Evolutionary conservation across 1,140 invertebrate species (phyloP).

Genomic region (Diorhabda carinulata): DNA sequence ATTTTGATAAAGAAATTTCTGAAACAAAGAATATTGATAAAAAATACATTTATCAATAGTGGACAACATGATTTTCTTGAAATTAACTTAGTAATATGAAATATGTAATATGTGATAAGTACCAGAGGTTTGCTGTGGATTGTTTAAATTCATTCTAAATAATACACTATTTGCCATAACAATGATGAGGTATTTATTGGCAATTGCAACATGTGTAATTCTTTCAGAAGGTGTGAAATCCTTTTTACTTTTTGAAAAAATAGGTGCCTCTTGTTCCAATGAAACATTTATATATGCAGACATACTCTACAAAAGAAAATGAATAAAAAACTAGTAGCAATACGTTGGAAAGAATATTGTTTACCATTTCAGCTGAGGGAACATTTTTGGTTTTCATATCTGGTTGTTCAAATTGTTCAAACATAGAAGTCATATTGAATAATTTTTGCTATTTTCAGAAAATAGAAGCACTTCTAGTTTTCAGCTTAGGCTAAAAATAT

Average conservation of each 20-base stretch:
- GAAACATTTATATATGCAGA: slow-evolving; percentile 68
- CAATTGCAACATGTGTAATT: slow-evolving; percentile 75
- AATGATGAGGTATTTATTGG: slow-evolving; percentile 78
- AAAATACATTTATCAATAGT: not conserved
- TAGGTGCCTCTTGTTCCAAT: slow-evolving; percentile 65
- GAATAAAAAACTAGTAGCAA: not conserved
- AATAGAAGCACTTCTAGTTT: not conserved
- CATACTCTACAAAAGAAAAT: slow-evolving; percentile 44
- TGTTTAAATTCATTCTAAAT: slow-evolving; percentile 76
- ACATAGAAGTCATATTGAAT: slow-evolving; percentile 38
- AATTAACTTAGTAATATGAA: not conserved
- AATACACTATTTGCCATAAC: slow-evolving; percentile 79
- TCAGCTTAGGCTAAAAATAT: too few species aligned
- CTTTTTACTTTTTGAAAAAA: slow-evolving; percentile 75
- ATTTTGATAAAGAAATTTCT: slow-evolving; percentile 63
- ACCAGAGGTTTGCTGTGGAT: slow-evolving; percentile 77
- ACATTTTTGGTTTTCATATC: slow-evolving; percentile 32
- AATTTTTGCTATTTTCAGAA: not conserved
- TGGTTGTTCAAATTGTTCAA: slow-evolving; percentile 44
- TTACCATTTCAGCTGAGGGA: slow-evolving; percentile 33
- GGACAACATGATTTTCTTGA: not conserved
- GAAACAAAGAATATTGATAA: slow-evolving; percentile 19
- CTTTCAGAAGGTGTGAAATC: slow-evolving; percentile 70
- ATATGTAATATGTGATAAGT: slow-evolving; percentile 6
- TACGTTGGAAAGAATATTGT: slow-evolving; percentile 19